Base-by-base conservation (phyloP, 2,113 vertebrate species). In the Cyanoderma ruficeps region DNA sequence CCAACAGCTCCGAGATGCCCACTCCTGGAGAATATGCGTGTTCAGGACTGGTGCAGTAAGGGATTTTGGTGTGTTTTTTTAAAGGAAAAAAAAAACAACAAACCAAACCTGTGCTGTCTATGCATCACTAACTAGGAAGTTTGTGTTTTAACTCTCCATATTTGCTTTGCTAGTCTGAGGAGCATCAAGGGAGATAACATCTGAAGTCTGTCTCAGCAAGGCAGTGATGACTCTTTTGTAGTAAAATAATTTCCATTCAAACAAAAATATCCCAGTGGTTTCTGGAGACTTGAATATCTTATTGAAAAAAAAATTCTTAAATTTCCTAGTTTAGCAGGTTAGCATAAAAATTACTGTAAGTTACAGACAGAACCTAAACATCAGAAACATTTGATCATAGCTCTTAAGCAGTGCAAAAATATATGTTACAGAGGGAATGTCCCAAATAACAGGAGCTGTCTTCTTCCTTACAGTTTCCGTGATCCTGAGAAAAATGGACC, bases 1-100 rank as follows among this genome's bases (percentile, higher is more conserved):
- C 55, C 72, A 3, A 0, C 39, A 18, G 61, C 85, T 27, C 9
- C 0, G 22, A 2, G 5, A 0, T 10, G 39, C 53, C 41, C n/a
- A 4, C 28, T 5, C 27, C 28, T 24, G 46, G 49, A 20, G 4
- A 24, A 3, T 3, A 2, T 0, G 14, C 9, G 28, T 16, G 41
- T 35, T 31, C 25, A 8, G n/a, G 19, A 15, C 50, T 3, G 50
- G 7, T 35, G 72, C 6, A 12, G 25, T 0, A 22, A 20, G 27
- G 37, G 13, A 14, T 27, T 57, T 41, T 9, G 39, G 5, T 5
- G 9, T 30, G 49, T 0, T 4, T 6, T 4, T 25, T 33, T 12
- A 19, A 31, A 39, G 10, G 15, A 1, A 5, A 57, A 23, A 56
- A 28, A 33, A 42, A 6, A 42, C 13, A 39, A 39, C 39, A 39